Evolutionary conservation across 2,888 invertebrate species (phyloP).

Genomic region (Parnassius mnemosyne): DNA sequence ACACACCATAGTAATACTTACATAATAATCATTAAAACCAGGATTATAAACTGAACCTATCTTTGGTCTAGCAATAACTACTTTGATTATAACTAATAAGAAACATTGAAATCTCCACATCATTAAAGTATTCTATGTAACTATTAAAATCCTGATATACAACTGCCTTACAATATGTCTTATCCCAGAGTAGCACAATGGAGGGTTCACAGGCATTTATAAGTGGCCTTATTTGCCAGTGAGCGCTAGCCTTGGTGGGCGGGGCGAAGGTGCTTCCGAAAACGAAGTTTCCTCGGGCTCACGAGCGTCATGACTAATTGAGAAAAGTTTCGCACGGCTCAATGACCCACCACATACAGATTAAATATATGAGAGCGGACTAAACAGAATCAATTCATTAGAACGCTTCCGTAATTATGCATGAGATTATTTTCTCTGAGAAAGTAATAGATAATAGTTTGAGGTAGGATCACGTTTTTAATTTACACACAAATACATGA

Average conservation of each 20-base stretch:
- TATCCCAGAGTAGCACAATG: slow-evolving; percentile 63
- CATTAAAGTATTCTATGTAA: slow-evolving; percentile 31
- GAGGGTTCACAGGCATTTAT: slow-evolving; percentile 72
- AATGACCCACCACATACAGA: slow-evolving; percentile 53
- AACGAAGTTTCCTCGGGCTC: slow-evolving; percentile 66
- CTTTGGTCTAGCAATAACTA: slow-evolving; percentile 53
- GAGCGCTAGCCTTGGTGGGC: slow-evolving; percentile 60
- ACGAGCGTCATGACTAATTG: slow-evolving; percentile 47
- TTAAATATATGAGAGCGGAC: slow-evolving; percentile 43
- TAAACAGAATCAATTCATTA: slow-evolving; percentile 21
- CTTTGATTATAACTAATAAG: slow-evolving; percentile 43
- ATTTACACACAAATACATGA: no score
- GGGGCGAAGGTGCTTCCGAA: slow-evolving; percentile 56
- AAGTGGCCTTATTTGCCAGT: slow-evolving; percentile 70
- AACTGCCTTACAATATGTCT: slow-evolving; percentile 48
- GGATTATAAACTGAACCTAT: slow-evolving; percentile 50
- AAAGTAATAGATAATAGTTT: slow-evolving; percentile 2
- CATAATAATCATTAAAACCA: slow-evolving; percentile 80
- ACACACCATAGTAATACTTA: slow-evolving; percentile 61
- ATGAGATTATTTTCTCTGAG: slow-evolving; percentile 8
- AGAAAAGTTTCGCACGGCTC: slow-evolving; percentile 74
- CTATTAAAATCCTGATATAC: slow-evolving; percentile 36
- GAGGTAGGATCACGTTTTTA: neutral
- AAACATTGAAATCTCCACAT: slow-evolving; percentile 58
- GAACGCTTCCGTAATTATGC: slow-evolving; percentile 25